Evolutionary conservation across 2,113 vertebrate species (phyloP), one percentile per base, ranked within the genome.

Genomic region (Sander lucioperca): DNA sequence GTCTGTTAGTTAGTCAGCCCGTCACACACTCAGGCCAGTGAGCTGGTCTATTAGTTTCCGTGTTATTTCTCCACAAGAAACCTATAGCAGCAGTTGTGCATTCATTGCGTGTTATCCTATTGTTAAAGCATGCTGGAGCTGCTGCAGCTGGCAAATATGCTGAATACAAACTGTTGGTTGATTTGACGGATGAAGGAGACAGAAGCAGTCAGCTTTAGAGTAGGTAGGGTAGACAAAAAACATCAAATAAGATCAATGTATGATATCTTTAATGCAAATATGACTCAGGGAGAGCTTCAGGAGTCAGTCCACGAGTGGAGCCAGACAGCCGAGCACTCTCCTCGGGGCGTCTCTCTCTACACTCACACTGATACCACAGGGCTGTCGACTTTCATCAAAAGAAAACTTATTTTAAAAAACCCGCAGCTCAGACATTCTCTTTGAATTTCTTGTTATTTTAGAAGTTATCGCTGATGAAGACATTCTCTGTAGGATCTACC

Each of bases 391-490:
- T 51, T 30, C 45, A 58, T 56, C 36, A 64, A 21, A 65, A 50
- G 65, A 65, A 62, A 33, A 21, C 5, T 39, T 58, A 8, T 59
- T 27, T 74, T 9, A 33, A 43, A 64, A 50, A 39, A 39, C 9
- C 23, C 0, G 5, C 51, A 39, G 50, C 58, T 53, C 48, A 39
- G 69, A 69, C 18, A 23, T 27, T 79, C 57, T 30, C 48, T 63
- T 69, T 79, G 70, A 69, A 4, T 84, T 45, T 65, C 74, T 75
- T 30, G 39, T n/a, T 53, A 5, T 57, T 78, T 61, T 23, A 3
- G 61, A 58, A 48, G 58, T 21, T 45, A 18, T 8, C 1, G 21
- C 12, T 13, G 50, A 75, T 33, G 58, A 47, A 53, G 61, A 48
- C 14, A 56, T 2, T 27, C 62, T 39, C 43, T 47, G 1, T 19